Percentiles rank a stretch among this genome's conserved stretches.
Conservation (phyloP, 2,888 invertebrate genomes). For the Nineta flava region DNA sequence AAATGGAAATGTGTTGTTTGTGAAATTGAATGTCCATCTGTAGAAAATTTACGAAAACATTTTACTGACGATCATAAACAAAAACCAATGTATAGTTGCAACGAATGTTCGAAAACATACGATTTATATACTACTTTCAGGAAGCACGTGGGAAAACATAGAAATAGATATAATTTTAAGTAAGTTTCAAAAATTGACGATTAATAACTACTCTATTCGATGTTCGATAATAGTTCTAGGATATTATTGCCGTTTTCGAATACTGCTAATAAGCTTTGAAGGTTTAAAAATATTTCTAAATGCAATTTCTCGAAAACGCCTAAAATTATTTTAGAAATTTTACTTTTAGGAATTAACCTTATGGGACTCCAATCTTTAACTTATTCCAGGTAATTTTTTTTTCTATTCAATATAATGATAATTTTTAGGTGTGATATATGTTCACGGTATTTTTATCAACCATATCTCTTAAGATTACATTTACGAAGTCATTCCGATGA, state of each 20-base stretch:
- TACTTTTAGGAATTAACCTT: too few relatives aligned
- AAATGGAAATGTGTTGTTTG: conserved; percentile 25
- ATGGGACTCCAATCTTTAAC: too few relatives aligned
- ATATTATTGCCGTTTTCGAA: too few relatives aligned
- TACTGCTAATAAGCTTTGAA: too few relatives aligned
- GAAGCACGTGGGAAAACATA: conserved; percentile 41
- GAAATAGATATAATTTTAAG: conserved; percentile 38
- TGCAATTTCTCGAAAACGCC: too few relatives aligned
- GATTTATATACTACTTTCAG: not conserved
- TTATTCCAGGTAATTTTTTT: too few relatives aligned
- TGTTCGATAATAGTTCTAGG: too few relatives aligned
- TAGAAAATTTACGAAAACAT: not conserved
- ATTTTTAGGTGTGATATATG: conserved; percentile 32
- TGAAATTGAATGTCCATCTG: not conserved
- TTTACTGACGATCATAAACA: not conserved
- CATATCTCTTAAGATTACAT: conserved; percentile 32
- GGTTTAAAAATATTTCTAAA: too few relatives aligned
- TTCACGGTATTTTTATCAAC: conserved; percentile 35
- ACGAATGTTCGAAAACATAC: not conserved
- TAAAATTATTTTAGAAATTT: too few relatives aligned
- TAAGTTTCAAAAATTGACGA: too few relatives aligned
- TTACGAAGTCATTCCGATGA: conserved; percentile 34
- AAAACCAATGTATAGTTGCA: not conserved
- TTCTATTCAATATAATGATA: too few relatives aligned
- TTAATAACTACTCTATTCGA: too few relatives aligned